A percentile compares a stretch with the other conserved stretches of the same genome.
Evolutionary conservation across 1,140 invertebrate species (phyloP).

Genomic region (Oryctes rhinoceros): DNA sequence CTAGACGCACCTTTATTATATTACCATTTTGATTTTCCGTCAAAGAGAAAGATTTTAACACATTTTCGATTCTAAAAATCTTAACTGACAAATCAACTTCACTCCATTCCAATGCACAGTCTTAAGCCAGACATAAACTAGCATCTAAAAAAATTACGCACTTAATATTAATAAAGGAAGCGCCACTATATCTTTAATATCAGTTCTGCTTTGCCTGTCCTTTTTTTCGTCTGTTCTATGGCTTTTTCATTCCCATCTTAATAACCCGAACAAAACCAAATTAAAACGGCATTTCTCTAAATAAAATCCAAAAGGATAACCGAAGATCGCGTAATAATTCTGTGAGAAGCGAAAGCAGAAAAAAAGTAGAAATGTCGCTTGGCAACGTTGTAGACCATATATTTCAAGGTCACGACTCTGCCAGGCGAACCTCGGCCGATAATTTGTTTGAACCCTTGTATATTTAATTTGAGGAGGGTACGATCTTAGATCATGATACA

Average conservation of each 20-base stretch:
- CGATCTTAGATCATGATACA: conserved; percentile 52
- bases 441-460: conserved; percentile 47
- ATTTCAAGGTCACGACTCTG: conserved; percentile 28
- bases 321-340: conserved; percentile 48
- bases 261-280: conserved; percentile 48
- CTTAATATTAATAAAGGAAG: conserved; percentile 40
- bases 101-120: conserved; percentile 48
- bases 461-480: conserved; percentile 57
- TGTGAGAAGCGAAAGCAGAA: background rate
- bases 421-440: conserved; percentile 43
- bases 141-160: conserved; percentile 47
- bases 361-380: conserved; percentile 47
- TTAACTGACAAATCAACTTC: background rate
- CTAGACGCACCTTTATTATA: no score
- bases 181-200: conserved; percentile 42
- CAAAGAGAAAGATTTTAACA: background rate
- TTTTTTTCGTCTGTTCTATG: conserved; percentile 57
- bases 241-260: conserved; percentile 56
- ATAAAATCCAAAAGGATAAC: conserved; percentile 44
- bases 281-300: conserved; percentile 47
- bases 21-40: no score
- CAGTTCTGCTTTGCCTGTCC: conserved; percentile 54
- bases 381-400: conserved; percentile 48
- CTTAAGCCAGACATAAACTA: conserved; percentile 55
- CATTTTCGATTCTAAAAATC: background rate